Evolutionary conservation across 2,888 invertebrate genomes (phyloP), one percentile per base, ranked within the genome.

Genomic region (Pollenia angustigena): DNA sequence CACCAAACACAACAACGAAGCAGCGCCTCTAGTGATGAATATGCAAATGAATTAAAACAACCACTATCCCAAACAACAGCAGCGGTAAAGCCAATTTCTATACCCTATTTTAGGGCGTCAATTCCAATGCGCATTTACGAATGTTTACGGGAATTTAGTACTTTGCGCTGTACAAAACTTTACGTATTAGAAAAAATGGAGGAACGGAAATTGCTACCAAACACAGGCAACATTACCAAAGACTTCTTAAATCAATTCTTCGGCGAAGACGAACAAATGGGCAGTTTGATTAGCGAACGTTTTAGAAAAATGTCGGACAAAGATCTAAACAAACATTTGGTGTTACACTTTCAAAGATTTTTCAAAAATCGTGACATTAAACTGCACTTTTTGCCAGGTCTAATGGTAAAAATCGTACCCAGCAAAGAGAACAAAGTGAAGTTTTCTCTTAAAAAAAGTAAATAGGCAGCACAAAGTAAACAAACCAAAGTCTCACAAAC

Each of bases 121-220:
- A 92, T 93, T 76, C 93, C 93, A 4, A 91, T 90, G 88, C 91
- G 92, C 18, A 91, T 94, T 52, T 92, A 92, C 56, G 92, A 93
- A 76, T 94, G 94, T 78, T 90, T 94, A 44, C 89, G 91, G 10
- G 91, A 90, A 46, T 90, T 90, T 32, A 94, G 94, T 66, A 92
- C 94, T 8, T 85, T 94, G 81, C 94, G 94, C 91, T 95, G 95
- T 91, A 90, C 95, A 69, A 94, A 94, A 90, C 93, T 95, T n/a
- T 94, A 94, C 80, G 93, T 95, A 66, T 91, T 94, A 23, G 94
- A 94, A 93, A 94, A 95, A 62, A 94, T 95, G 90, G 92, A 93
- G 87, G 91, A 90, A 50, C 89, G 89, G n/a, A 87, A 87, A 11
- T 88, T 89, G 54, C 83, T 89, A 74, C 89, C 89, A 6, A 90